These are phyloP conservation scores for Hypomecis atomaria DNA, from an alignment of 2,888 invertebrate genomes.

Conservation along the genomic window DNA sequence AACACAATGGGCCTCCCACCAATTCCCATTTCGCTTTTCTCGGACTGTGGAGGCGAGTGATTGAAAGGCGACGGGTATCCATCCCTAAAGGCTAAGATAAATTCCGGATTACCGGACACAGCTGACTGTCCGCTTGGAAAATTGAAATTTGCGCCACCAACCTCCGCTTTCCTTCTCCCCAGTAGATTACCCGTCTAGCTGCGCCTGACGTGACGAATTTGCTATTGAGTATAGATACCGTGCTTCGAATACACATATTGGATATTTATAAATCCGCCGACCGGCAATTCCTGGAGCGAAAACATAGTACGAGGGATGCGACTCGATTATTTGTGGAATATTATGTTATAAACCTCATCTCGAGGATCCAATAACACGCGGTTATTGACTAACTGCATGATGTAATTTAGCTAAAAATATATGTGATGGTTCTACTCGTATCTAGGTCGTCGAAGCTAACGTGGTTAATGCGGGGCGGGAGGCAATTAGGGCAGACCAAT, in stretches of 20 bases:
- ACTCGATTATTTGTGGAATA: slow-evolving; percentile 4
- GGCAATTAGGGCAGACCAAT: slow-evolving; percentile 78
- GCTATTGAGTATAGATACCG: slow-evolving; percentile 33
- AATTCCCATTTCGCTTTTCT: slow-evolving; percentile 54
- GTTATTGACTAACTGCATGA: slow-evolving; percentile 20
- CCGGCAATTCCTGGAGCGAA: neutral
- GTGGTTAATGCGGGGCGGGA: slow-evolving; percentile 69
- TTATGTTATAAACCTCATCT: slow-evolving; percentile 6
- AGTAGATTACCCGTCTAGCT: slow-evolving; percentile 52
- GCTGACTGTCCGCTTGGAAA: slow-evolving; percentile 69
- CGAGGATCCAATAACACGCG: slow-evolving; percentile 7
- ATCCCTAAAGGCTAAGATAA: slow-evolving; percentile 63
- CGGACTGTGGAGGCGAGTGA: slow-evolving; percentile 58
- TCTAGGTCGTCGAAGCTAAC: slow-evolving; percentile 70
- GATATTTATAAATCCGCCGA: slow-evolving; percentile 10
- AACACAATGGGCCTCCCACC: slow-evolving; percentile 52
- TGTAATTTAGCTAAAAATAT: slow-evolving; percentile 37
- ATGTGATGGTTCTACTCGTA: slow-evolving; percentile 37
- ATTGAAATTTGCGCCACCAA: slow-evolving; percentile 64
- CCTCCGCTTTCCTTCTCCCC: slow-evolving; percentile 46
- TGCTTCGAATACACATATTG: slow-evolving; percentile 15
- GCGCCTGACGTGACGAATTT: slow-evolving; percentile 46
- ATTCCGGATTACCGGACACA: slow-evolving; percentile 66
- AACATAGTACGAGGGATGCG: neutral
- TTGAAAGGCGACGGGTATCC: slow-evolving; percentile 68